These are phyloP conservation scores for Mactra quadrangularis DNA, from an alignment of 1,140 invertebrate genomes.

Conservation along the genomic window DNA sequence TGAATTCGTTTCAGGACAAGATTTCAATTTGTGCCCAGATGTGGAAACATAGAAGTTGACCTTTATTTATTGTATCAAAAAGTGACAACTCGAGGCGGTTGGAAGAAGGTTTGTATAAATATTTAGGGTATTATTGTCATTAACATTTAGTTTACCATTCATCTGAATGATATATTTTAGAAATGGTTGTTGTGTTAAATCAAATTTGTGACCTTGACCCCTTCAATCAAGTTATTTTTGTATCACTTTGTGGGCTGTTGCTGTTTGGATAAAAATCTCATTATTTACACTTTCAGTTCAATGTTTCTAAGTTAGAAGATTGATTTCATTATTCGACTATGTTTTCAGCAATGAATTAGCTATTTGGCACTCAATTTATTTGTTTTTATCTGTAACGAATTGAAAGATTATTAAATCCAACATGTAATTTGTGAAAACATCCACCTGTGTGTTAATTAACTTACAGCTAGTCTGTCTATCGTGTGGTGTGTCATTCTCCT, in stretches of 20 bases:
- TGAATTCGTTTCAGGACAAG: slow-evolving; percentile 87
- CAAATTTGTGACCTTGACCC: slow-evolving; percentile 37
- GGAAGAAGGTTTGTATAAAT: slow-evolving; percentile 90
- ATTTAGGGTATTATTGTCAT: neutral
- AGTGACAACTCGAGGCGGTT: slow-evolving; percentile 95
- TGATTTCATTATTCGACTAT: no score
- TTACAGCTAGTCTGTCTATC: neutral
- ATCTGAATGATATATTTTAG: no score
- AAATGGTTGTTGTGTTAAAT: neutral
- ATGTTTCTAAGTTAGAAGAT: no score
- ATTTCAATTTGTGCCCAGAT: slow-evolving; percentile 90
- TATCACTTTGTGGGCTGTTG: no score
- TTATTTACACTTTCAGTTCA: no score
- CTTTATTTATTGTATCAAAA: slow-evolving; percentile 94
- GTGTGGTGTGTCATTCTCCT: neutral
- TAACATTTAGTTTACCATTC: neutral
- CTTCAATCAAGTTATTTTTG: neutral
- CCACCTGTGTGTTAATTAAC: neutral
- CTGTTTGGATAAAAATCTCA: no score
- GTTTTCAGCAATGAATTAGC: no score
- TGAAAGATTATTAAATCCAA: no score
- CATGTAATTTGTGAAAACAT: no score
- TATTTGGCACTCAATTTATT: no score
- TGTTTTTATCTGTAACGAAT: no score
- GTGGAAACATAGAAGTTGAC: slow-evolving; percentile 95